These are phyloP conservation scores for Vimba vimba DNA, from an alignment of 2,113 vertebrate genomes.

Conservation along the genomic window DNA sequence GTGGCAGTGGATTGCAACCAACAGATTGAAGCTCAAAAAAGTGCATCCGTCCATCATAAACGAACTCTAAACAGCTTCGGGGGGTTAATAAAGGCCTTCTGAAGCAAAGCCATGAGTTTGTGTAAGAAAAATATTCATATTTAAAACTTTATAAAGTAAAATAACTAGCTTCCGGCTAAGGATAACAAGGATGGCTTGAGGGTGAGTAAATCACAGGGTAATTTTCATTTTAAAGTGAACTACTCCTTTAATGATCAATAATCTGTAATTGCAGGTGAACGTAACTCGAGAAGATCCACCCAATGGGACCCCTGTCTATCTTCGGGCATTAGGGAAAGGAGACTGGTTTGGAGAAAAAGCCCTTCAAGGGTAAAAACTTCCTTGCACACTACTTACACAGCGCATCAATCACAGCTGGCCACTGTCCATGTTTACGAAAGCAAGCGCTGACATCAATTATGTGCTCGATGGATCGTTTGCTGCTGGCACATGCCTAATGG, in stretches of 20 bases:
- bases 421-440: background rate
- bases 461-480: conserved; percentile 2
- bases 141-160: no score
- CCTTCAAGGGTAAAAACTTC: conserved; percentile 83
- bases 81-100: no score
- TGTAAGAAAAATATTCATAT: no score
- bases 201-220: no score
- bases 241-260: background rate
- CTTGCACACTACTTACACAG: background rate
- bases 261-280: conserved; percentile 77
- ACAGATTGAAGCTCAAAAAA: no score
- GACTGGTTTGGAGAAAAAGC: conserved; percentile 93
- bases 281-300: conserved; percentile 87
- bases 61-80: no score
- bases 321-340: conserved; percentile 85
- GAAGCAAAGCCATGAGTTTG: no score
- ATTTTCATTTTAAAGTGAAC: no score
- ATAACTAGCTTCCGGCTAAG: no score
- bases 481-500: conserved; percentile 19
- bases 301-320: conserved; percentile 81
- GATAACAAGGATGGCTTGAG: no score
- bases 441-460: conserved; percentile 19
- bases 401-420: background rate
- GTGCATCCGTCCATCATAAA: no score
- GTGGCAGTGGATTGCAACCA: no score